Conservation (phyloP, 92 coral and sea anemone genomes). For the Ricordea florida region DNA sequence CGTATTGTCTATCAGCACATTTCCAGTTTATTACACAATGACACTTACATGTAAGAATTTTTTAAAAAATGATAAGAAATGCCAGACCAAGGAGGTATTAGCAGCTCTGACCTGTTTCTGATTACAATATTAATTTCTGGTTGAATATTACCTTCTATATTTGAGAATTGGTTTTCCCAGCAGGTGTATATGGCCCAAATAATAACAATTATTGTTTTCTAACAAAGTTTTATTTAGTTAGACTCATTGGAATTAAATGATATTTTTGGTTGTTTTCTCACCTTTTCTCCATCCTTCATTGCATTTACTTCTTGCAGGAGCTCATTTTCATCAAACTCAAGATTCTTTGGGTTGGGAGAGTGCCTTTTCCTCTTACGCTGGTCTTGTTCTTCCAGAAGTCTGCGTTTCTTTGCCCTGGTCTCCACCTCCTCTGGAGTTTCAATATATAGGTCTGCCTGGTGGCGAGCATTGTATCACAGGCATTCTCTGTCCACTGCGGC, state of each 20-base stretch:
- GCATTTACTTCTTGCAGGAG: no score
- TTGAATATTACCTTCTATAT: not conserved
- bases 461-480: constrained; percentile 55
- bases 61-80: not conserved
- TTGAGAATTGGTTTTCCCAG: not conserved
- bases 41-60: not conserved
- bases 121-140: not conserved
- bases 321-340: not conserved
- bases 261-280: no score
- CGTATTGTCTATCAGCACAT: not conserved
- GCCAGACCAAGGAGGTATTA: constrained; percentile 5
- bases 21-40: not conserved
- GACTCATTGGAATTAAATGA: no score
- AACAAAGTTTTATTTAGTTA: no score
- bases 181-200: not conserved
- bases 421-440: constrained; percentile 15
- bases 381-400: not conserved
- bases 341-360: no score
- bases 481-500: constrained; percentile 28
- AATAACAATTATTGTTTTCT: not conserved
- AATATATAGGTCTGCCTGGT: constrained; percentile 42
- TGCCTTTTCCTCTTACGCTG: no score
- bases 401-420: constrained; percentile 7
- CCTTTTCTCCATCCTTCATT: not conserved
- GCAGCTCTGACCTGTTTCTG: not conserved